Evolutionary conservation across 2,888 invertebrate species (phyloP).

Genomic region (Clanis bilineata): DNA sequence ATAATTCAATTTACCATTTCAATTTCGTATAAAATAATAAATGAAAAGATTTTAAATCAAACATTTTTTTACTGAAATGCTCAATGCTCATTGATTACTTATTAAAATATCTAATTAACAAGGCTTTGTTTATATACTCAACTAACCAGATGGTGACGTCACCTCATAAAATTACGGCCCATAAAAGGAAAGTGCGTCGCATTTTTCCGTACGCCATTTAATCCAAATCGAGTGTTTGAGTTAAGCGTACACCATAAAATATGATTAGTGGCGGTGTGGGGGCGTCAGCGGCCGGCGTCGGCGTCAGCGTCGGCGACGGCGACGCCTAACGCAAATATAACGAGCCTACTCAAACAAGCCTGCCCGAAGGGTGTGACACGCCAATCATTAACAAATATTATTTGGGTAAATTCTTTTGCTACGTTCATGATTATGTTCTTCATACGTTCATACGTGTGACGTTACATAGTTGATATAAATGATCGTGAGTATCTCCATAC

Average conservation of each 20-base stretch:
- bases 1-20: too few relatives aligned
- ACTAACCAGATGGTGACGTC: not conserved
- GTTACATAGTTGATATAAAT: too few relatives aligned
- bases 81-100: too few relatives aligned
- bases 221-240: slow-evolving; percentile 66
- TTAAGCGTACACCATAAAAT: slow-evolving; percentile 71
- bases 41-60: too few relatives aligned
- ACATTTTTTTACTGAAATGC: too few relatives aligned
- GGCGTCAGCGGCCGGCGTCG: slow-evolving; percentile 34
- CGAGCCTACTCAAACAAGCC: slow-evolving; percentile 58
- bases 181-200: slow-evolving; percentile 22
- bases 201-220: slow-evolving; percentile 56
- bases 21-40: too few relatives aligned
- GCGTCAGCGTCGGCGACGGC: slow-evolving; percentile 42
- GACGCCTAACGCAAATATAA: slow-evolving; percentile 55
- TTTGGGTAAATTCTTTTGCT: slow-evolving; percentile 38
- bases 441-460: too few relatives aligned
- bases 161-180: slow-evolving; percentile 8
- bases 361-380: slow-evolving; percentile 37
- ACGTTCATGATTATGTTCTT: too few relatives aligned
- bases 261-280: slow-evolving; percentile 72
- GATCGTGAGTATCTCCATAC: too few relatives aligned
- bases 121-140: slow-evolving; percentile 17
- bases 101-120: not conserved
- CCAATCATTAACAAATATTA: slow-evolving; percentile 57